phyloP scores from a whole-genome alignment of 2,113 vertebrate species.

The Circaetus cinerascens region DNA sequence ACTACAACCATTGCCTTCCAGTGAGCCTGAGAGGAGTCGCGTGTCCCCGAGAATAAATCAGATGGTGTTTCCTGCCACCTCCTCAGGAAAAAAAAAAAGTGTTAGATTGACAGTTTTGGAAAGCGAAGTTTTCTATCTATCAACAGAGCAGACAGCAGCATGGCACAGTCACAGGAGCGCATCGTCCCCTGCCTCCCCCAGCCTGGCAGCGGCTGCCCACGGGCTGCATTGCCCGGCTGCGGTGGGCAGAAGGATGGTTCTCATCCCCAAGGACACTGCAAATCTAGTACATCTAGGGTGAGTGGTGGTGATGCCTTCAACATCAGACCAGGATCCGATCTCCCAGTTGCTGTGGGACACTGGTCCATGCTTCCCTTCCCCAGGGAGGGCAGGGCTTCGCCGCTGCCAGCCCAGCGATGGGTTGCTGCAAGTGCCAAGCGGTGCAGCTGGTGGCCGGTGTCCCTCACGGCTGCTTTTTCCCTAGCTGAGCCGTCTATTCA shows the following conservation, averaged over 20 bases:
- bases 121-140: neutral
- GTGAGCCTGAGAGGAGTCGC: neutral
- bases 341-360: neutral
- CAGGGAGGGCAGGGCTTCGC: neutral
- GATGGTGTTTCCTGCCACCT: slow-evolving; percentile 2
- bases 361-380: neutral
- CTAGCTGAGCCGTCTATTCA: neutral
- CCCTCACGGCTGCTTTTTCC: neutral
- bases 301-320: neutral
- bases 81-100: neutral
- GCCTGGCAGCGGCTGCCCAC: neutral
- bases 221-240: rapidly evolving
- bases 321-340: neutral
- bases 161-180: neutral
- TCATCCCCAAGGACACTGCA: neutral
- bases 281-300: neutral
- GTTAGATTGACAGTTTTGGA: neutral
- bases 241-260: neutral
- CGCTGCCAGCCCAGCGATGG: neutral
- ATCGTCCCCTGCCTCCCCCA: neutral
- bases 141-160: neutral
- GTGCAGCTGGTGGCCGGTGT: neutral
- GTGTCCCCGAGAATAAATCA: neutral
- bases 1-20: neutral
- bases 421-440: neutral